Conservation (phyloP, 53 echinoderm and acorn worm species). For the Temnopleurus reevesii region DNA sequence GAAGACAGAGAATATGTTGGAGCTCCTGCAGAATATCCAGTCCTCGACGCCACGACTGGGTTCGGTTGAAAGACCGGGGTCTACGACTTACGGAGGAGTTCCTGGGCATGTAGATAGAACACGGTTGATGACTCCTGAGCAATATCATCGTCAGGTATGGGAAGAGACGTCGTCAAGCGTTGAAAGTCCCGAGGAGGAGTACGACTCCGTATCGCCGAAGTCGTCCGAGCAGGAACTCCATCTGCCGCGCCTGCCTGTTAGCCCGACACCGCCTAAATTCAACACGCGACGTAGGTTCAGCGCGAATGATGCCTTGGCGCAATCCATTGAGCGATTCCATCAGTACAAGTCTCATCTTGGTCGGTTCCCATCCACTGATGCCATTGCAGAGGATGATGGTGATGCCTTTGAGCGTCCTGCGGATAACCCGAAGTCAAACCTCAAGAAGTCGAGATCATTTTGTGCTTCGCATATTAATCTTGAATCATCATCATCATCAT, state of each 20-base stretch:
- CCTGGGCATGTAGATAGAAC: neutral
- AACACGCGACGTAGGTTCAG: constrained; percentile 53
- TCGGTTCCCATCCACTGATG: neutral
- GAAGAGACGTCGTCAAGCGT: constrained; percentile 13
- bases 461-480: neutral
- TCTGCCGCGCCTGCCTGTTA: neutral
- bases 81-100: neutral
- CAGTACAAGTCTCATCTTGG: neutral
- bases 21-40: constrained; percentile 10
- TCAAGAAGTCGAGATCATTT: neutral
- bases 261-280: neutral
- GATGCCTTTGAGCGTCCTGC: neutral
- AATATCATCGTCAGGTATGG: neutral
- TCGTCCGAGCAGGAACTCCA: neutral
- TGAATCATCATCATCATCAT: neutral
- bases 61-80: neutral
- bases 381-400: neutral
- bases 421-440: neutral
- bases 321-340: constrained; percentile 57
- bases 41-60: neutral
- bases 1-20: constrained; percentile 20
- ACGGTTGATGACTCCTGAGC: neutral
- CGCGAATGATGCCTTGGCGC: constrained; percentile 59
- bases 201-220: neutral
- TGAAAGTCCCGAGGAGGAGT: neutral